These are phyloP conservation scores for Gobius niger DNA, from an alignment of 2,113 vertebrate genomes.

Conservation along the genomic window DNA sequence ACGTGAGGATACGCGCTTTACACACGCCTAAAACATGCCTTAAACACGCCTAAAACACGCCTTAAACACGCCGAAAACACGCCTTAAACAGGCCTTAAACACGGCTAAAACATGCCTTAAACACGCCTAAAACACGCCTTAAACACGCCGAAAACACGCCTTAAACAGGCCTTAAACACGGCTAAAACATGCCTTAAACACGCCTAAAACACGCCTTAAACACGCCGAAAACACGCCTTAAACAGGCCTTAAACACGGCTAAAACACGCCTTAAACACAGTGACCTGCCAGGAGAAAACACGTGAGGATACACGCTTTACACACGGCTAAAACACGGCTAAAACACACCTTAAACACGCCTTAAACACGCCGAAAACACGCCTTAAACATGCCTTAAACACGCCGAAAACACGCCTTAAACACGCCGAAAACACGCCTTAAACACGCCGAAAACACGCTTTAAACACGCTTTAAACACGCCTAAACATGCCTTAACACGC, in stretches of 20 bases:
- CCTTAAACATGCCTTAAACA: not conserved
- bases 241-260: too few species aligned
- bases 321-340: too few species aligned
- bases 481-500: not conserved
- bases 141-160: not conserved
- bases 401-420: not conserved
- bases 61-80: conserved; percentile 75
- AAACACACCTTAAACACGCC: too few species aligned
- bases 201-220: conserved; percentile 1
- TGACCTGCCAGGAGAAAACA: conserved; percentile 81
- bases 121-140: not conserved
- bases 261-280: too few species aligned
- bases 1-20: conserved; percentile 70
- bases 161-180: not conserved
- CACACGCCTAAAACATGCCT: too few species aligned
- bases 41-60: too few species aligned
- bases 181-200: too few species aligned
- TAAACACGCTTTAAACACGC: too few species aligned
- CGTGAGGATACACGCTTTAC: conserved; percentile 76
- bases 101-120: too few species aligned
- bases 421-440: not conserved
- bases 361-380: not conserved
- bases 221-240: too few species aligned
- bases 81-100: too few species aligned
- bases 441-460: not conserved